Base-by-base conservation (phyloP, 1,140 invertebrate genomes). In the Brachionus paranguensis region DNA sequence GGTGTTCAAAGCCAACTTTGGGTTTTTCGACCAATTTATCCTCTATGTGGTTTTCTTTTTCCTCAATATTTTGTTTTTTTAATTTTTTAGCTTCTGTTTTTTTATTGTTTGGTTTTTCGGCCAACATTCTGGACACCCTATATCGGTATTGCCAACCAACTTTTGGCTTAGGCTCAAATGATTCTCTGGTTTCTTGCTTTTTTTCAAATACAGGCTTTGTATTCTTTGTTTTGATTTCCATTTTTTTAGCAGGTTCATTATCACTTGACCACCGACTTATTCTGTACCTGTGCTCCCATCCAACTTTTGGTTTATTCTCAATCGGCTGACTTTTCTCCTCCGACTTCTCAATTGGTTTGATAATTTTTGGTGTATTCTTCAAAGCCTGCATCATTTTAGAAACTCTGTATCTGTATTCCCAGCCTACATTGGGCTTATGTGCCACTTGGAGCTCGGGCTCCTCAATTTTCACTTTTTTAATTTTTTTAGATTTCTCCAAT, bases 301-400 rank as follows among this genome's bases (percentile, higher is more conserved):
- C 68, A 53, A 84, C 83, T 74, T 76, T 84, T 24, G 83, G 83
- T 37, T 84, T 84, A 47, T 81, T 29, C 41, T 81, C 53, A 17
- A 11, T 8, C 12, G 45, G 6, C 7, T 29, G 8, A 50, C 1
- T 29, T 29, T 76, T 47, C 27, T 76, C 72, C 14, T 76, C 41
- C 43, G 33, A 1, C 20, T 20, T 43, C 17, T 37, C 33, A 37
- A 37, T 7, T 37, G 33, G 33, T 7, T 72, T 43, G 37, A 72
- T 6, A n/a, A 43, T 43, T 72, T 72, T 72, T 11, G 33, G 33
- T 14, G 37, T 43, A 43, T 72, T 72, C 43, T 41, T 72, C n/a
- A 53, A 53, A 4, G 10, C 27, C 8, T 76, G 37, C 37, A 78
- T 47, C 68, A 72, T 20, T 64, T 41, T 68, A 33, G 41, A 47